A percentile compares a stretch with the other conserved stretches of the same genome.
These are phyloP conservation scores for Macrosiphum euphorbiae DNA, from an alignment of 2,888 invertebrate species.

Conservation along the genomic window DNA sequence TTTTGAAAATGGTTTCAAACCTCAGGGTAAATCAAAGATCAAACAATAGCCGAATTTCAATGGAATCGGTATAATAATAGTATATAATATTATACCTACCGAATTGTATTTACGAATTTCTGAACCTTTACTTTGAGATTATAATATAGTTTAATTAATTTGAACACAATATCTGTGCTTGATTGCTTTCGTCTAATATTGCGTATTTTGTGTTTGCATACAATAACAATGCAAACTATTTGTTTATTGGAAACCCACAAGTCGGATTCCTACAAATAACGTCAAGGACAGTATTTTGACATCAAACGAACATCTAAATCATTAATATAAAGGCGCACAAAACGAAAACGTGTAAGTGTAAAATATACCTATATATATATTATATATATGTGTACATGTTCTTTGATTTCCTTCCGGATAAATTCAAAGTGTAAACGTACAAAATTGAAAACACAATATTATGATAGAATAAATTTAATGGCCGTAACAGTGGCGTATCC, in stretches of 20 bases:
- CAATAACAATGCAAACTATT: not conserved
- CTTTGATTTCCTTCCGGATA: not conserved
- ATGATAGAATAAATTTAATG: not conserved
- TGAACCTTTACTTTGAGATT: not conserved
- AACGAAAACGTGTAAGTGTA: not conserved
- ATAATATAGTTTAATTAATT: not conserved
- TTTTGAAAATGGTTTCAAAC: no score
- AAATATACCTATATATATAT: not conserved
- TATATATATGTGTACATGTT: not conserved
- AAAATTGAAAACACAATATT: not conserved
- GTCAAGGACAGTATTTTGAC: not conserved
- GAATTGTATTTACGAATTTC: not conserved
- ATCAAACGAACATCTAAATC: not conserved
- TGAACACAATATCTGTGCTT: not conserved
- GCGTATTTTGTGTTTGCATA: not conserved
- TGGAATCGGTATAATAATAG: not conserved
- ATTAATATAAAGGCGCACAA: not conserved
- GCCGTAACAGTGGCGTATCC: no score
- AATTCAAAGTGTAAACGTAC: not conserved
- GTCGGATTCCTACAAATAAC: not conserved
- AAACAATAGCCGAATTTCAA: not conserved
- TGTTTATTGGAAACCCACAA: not conserved
- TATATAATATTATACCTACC: not conserved
- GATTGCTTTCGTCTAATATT: not conserved
- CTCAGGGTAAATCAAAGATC: not conserved